Evolutionary conservation across 1,140 invertebrate genomes (phyloP), one percentile per base, ranked within the genome.

Genomic region (Drosophila bocki): DNA sequence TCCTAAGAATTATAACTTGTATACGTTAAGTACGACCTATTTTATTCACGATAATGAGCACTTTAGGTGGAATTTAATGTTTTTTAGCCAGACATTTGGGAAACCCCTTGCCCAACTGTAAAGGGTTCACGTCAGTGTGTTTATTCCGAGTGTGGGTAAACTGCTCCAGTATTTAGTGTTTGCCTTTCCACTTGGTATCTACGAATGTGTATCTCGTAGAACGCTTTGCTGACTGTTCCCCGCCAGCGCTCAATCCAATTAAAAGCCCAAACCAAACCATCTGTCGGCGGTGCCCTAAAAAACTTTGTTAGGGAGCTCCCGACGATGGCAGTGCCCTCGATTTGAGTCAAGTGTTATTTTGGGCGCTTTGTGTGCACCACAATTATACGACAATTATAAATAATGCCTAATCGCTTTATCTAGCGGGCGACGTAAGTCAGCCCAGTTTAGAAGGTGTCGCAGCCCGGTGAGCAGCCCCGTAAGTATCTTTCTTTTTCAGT

Each of bases 341-440:
- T 88, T 88, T 77, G 80, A 77, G 53, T 87, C 84, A 87, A 65
- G 58, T 78, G 80, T 70, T 87, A 88, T 87, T 87, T 87, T 80
- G 48, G 69, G 67, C 64, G 45, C 37, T 71, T 39, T 44, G 54
- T 57, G 35, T 57, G 48, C 26, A 12, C 44, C 35, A 67, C 74
- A 84, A 86, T 86, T 86, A 77, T 80, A 75, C 42, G 74, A 78
- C 80, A 78, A 88, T 87, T 88, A 87, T 87, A 80, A 78, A 86
- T 83, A 86, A 58, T 57, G 59, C 17, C 35, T 56, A 75, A 62
- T 76, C 50, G 53, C 48, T 57, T 65, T 82, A 78, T 82, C 62
- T 82, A 44, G 19, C 33, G 48, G 37, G 33, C 42, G 48, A 51
- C 68, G 72, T 65, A 76, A 76, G 45, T 48, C 47, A 13, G 45